Conservation (phyloP, 1,140 invertebrate genomes). For the Bombus haemorrhoidalis region DNA sequence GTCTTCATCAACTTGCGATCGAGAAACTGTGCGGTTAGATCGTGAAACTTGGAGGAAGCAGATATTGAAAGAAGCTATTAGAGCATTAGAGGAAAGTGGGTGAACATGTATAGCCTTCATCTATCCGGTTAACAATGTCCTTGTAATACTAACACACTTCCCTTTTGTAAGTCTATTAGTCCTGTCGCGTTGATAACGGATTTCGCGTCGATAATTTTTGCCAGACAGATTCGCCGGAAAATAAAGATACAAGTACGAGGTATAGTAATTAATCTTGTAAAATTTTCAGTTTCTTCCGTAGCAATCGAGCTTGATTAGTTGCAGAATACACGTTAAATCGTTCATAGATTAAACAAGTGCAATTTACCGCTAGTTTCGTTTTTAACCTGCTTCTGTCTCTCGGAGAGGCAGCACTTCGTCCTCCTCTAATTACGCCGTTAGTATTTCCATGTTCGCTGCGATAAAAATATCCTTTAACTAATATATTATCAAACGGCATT, state of each 20-base stretch:
- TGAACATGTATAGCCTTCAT: slow-evolving; percentile 24
- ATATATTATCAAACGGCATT: too few species aligned
- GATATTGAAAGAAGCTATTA: slow-evolving; percentile 55
- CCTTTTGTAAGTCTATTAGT: background rate
- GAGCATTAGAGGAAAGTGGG: slow-evolving; percentile 45
- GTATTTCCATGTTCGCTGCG: background rate
- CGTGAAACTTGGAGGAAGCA: slow-evolving; percentile 33
- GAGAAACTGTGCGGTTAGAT: slow-evolving; percentile 46
- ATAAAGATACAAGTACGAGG: background rate
- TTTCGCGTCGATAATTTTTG: background rate
- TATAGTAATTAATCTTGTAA: background rate
- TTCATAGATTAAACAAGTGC: background rate
- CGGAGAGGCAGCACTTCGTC: background rate
- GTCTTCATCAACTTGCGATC: slow-evolving; percentile 51
- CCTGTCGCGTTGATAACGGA: background rate
- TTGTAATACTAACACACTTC: background rate
- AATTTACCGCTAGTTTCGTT: background rate
- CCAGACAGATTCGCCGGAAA: background rate
- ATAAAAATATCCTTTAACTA: background rate
- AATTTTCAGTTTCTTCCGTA: background rate
- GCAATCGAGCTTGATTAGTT: too few species aligned
- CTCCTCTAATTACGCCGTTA: background rate
- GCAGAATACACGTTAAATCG: too few species aligned
- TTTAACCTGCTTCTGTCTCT: background rate
- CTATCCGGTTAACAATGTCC: background rate